Percentiles rank a stretch among this genome's conserved stretches.
These are phyloP conservation scores for Nebria brevicollis DNA, from an alignment of 2,888 invertebrate genomes.

Conservation along the genomic window DNA sequence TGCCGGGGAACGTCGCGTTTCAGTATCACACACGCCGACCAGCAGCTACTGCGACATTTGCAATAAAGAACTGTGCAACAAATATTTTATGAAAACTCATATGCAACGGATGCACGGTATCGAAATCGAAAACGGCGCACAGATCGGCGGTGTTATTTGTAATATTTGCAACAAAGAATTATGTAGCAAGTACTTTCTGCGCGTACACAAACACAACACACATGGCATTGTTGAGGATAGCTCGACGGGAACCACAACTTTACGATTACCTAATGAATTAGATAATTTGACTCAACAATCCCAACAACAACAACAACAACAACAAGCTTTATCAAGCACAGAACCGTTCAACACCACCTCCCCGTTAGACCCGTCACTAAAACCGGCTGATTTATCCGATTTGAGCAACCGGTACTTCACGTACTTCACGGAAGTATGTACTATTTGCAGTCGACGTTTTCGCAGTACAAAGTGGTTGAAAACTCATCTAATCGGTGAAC, in stretches of 20 bases:
- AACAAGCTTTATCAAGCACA: conserved; percentile 50
- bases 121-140: conserved; percentile 91
- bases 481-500: conserved; percentile 86
- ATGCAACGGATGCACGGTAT: conserved; percentile 99
- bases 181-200: conserved; percentile 96
- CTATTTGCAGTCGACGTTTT: conserved; percentile 87
- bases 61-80: conserved; percentile 98
- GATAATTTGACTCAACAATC: conserved; percentile 49
- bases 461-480: conserved; percentile 89
- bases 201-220: conserved; percentile 97
- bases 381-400: conserved; percentile 68
- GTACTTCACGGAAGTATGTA: conserved; percentile 81
- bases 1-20: conserved; percentile 66
- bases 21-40: conserved; percentile 74
- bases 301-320: conserved; percentile 52
- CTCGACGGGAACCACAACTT: conserved; percentile 52
- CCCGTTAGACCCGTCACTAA: conserved; percentile 63
- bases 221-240: conserved; percentile 95
- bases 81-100: conserved; percentile 99
- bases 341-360: conserved; percentile 47
- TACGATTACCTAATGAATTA: conserved; percentile 47
- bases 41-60: conserved; percentile 97
- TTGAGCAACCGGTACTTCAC: conserved; percentile 72
- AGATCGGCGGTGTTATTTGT: conserved; percentile 93
- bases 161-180: conserved; percentile 98